Evolutionary conservation across 2,113 vertebrate genomes (phyloP).

Genomic region (Chaetodon trifascialis): DNA sequence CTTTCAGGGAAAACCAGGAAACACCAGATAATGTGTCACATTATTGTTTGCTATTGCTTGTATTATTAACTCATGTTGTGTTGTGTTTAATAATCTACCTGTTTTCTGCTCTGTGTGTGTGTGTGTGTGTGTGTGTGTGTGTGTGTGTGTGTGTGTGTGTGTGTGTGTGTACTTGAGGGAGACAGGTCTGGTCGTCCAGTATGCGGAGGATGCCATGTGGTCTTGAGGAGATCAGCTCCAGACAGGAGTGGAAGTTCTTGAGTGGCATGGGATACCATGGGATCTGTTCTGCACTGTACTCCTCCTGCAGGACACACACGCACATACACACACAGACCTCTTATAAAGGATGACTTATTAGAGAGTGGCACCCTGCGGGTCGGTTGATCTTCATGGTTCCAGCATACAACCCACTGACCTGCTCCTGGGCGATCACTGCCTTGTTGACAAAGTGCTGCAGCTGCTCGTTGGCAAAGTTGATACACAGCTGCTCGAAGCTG

Average conservation of each 20-base stretch:
- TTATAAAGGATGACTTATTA: not conserved
- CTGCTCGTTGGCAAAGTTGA: conserved; percentile 93
- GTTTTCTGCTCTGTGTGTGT: too few relatives aligned
- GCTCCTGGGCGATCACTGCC: conserved; percentile 88
- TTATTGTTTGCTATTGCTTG: too few relatives aligned
- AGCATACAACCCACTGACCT: conserved; percentile 68
- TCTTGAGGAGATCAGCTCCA: conserved; percentile 88
- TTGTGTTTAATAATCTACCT: too few relatives aligned
- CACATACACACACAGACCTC: not conserved
- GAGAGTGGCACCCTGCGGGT: not conserved
- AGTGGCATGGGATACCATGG: conserved; percentile 86
- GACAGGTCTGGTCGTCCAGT: conserved; percentile 91
- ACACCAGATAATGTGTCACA: too few relatives aligned
- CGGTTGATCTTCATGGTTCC: not conserved
- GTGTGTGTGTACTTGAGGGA: conserved; percentile 85
- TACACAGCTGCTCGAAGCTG: conserved; percentile 94
- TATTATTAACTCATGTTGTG: too few relatives aligned
- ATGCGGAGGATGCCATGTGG: conserved; percentile 90
- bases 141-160: too few relatives aligned
- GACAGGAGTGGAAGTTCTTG: conserved; percentile 81
- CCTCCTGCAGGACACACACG: conserved; percentile 83
- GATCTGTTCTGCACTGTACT: conserved; percentile 88
- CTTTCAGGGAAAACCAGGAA: too few relatives aligned
- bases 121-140: too few relatives aligned
- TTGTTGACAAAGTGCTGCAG: conserved; percentile 89